Percentiles rank a stretch among this genome's conserved stretches.
Conservation (phyloP, 1,140 invertebrate genomes). For the Limonius californicus region DNA sequence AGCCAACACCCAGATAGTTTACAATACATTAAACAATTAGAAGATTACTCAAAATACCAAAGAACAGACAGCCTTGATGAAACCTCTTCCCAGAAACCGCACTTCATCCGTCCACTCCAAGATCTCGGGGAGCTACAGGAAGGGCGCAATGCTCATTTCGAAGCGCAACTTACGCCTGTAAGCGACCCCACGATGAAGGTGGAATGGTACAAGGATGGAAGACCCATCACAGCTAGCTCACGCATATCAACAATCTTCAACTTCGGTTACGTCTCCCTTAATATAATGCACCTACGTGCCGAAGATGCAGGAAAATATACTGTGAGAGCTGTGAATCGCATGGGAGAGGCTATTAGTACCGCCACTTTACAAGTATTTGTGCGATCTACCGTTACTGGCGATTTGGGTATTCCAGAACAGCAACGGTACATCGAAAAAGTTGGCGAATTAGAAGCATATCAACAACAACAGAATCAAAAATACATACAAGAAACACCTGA, state of each 20-base stretch:
- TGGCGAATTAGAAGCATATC: conserved; percentile 89
- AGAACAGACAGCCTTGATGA: conserved; percentile 78
- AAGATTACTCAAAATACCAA: conserved; percentile 87
- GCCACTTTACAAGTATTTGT: conserved; percentile 73
- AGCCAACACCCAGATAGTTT: conserved; percentile 93
- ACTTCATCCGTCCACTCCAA: conserved; percentile 85
- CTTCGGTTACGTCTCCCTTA: conserved; percentile 97
- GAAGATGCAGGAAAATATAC: conserved; percentile 92
- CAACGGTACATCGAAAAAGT: conserved; percentile 90
- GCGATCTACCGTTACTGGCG: conserved; percentile 74
- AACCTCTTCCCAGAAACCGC: conserved; percentile 70
- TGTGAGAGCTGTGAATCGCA: conserved; percentile 81
- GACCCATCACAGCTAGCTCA: conserved; percentile 87
- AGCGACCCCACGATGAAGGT: conserved; percentile 97
- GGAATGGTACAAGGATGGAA: conserved; percentile 97
- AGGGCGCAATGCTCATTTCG: conserved; percentile 90
- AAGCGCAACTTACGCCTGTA: conserved; percentile 90
- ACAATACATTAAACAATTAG: conserved; percentile 87
- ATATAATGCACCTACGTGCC: conserved; percentile 93
- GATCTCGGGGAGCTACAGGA: conserved; percentile 85
- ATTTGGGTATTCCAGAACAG: conserved; percentile 88
- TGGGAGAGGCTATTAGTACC: conserved; percentile 80
- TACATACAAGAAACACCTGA: conserved; percentile 75
- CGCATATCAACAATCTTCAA: conserved; percentile 95
- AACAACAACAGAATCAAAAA: conserved; percentile 67